Base-by-base conservation (phyloP, 2,113 vertebrate species). In the Andinoacara biseriatus region DNA sequence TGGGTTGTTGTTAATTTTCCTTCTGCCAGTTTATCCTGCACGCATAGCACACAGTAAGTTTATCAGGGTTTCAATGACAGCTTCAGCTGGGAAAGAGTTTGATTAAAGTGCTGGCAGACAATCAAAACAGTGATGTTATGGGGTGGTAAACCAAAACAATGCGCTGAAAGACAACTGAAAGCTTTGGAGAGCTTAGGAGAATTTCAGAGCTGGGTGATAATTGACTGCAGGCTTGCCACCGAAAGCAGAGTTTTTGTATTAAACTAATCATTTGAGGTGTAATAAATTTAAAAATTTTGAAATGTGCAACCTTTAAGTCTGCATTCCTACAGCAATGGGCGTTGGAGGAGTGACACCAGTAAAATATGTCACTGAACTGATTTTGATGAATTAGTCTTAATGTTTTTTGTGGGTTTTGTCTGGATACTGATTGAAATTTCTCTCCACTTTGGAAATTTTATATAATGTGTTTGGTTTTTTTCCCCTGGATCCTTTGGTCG, bases 271-370 rank as follows among this genome's bases (percentile, higher is more conserved):
- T 15, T 13, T 52, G 9, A 49, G 17, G 40, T 22, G 11, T 29
- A 18, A 29, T 18, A 26, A 69, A 29, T 69, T 29, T 49, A 29
- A 20, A 29, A 49, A 49, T 49, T 49, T 20, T 49, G 29, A 52
- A 26, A 6, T 18, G 17, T 52, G 67, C 6, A 33, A n/a, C 17
- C 33, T 52, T 72, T 31, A 72, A 72, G 26, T n/a, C 54, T 72
- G 46, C 10, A 0, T 54, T 9, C 0, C 8, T n/a, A 54, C 52
- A 54, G 7, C 0, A 52, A 31, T n/a, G 10, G 6, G 5, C 52
- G 43, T 13, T 31, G 17, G 29, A 69, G 17, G 65, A 20, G n/a
- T 20, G 52, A 54, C 8, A 54, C 52, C 4, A 4, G 20, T 56
- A n/a, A 56, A 56, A n/a, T 3, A 2, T 10, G 20, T 10, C 20